A percentile compares a stretch with the other conserved stretches of the same genome.
Evolutionary conservation across 2,113 vertebrate genomes (phyloP).

Genomic region (Nothocercus julius): DNA sequence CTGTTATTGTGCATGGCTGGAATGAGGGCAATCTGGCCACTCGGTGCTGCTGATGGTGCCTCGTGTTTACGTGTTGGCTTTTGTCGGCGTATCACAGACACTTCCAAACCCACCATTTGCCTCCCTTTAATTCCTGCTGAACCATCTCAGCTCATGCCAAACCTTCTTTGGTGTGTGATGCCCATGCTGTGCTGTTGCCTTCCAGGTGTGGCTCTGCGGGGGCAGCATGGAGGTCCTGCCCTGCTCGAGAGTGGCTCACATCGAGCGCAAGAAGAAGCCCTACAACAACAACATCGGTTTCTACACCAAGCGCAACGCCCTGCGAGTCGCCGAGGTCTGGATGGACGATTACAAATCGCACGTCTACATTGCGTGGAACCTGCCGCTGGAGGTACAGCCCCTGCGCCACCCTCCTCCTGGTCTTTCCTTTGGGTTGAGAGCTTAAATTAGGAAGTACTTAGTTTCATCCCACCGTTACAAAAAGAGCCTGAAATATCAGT

Average conservation of each 20-base stretch:
- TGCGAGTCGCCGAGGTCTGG: slow-evolving; percentile 97
- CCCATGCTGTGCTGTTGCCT: background rate
- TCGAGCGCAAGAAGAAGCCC: slow-evolving; percentile 93
- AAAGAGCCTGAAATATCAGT: background rate
- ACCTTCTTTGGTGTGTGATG: background rate
- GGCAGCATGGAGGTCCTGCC: slow-evolving; percentile 99
- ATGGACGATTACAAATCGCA: slow-evolving; percentile 96
- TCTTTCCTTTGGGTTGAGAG: accelerated
- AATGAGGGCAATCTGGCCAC: background rate
- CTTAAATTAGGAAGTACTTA: accelerated
- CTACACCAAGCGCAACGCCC: slow-evolving; percentile 93
- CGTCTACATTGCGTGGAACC: slow-evolving; percentile 97
- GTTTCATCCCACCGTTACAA: background rate
- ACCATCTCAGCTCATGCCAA: accelerated
- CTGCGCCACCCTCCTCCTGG: background rate
- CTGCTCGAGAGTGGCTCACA: slow-evolving; percentile 95
- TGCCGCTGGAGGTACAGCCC: slow-evolving; percentile 87
- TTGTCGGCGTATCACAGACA: accelerated
- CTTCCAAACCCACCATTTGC: background rate
- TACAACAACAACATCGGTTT: slow-evolving; percentile 95
- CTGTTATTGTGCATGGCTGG: accelerated
- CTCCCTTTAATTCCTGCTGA: accelerated
- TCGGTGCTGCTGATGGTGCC: background rate
- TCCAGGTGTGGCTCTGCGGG: slow-evolving; percentile 95
- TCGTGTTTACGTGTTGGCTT: background rate